These are phyloP conservation scores for Paracyclopina nana DNA, from an alignment of 1,140 invertebrate genomes.

Conservation along the genomic window DNA sequence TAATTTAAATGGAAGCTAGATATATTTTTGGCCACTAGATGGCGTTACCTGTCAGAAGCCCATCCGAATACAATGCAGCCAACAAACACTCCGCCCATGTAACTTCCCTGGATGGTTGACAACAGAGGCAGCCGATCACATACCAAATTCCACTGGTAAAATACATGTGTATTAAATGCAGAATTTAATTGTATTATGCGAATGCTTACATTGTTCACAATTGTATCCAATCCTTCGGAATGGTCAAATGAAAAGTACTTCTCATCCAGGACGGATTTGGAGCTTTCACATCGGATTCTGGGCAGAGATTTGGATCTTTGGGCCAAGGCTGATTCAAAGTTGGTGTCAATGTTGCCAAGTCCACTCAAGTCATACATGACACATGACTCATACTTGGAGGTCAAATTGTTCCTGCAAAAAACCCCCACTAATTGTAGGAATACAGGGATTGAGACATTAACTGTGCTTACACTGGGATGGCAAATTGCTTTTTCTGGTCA, in stretches of 20 bases:
- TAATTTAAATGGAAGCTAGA: too few species aligned
- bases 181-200: not conserved
- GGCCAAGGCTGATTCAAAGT: not conserved
- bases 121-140: slow-evolving; percentile 19
- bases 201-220: slow-evolving; percentile 8
- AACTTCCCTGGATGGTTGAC: slow-evolving; percentile 21
- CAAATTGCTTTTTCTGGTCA: slow-evolving; percentile 9
- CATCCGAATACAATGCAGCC: slow-evolving; percentile 20
- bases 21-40: too few species aligned
- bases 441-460: not conserved
- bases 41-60: slow-evolving; percentile 17
- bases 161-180: not conserved
- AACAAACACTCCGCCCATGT: slow-evolving; percentile 22
- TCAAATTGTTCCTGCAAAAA: not conserved
- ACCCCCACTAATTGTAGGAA: too few species aligned
- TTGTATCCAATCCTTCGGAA: not conserved
- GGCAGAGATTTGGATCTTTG: not conserved
- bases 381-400: slow-evolving; percentile 2
- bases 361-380: slow-evolving; percentile 5
- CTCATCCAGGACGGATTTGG: not conserved
- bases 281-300: slow-evolving; percentile 2
- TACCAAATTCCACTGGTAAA: slow-evolving; percentile 21
- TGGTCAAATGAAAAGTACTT: slow-evolving; percentile 5
- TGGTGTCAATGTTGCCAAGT: too few species aligned
- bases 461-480: not conserved